phyloP scores from a whole-genome alignment of 2,888 invertebrate genomes.

The Allophyes oxyacanthae region DNA sequence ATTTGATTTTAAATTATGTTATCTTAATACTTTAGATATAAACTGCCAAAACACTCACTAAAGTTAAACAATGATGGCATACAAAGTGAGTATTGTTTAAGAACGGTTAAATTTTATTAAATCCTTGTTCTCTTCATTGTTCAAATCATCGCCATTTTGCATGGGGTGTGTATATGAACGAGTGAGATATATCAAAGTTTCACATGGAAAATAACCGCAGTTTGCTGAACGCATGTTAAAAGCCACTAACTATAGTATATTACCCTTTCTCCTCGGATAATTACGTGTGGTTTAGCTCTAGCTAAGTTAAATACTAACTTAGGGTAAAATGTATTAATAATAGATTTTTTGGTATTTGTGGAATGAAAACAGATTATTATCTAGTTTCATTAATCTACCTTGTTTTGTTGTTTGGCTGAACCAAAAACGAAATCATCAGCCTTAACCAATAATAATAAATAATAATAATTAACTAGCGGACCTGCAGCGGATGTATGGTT shows the following conservation, averaged over 20 bases:
- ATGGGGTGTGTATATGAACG: constrained; percentile 64
- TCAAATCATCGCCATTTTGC: constrained; percentile 66
- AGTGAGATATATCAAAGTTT: constrained; percentile 76
- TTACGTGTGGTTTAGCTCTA: constrained; percentile 68
- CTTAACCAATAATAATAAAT: too few relatives aligned
- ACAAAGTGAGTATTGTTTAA: constrained; percentile 11
- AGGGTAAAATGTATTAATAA: constrained; percentile 20
- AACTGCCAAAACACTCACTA: constrained; percentile 19
- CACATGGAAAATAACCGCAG: constrained; percentile 74
- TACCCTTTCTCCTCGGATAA: constrained; percentile 76
- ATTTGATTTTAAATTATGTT: constrained; percentile 31
- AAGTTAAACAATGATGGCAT: constrained; percentile 15
- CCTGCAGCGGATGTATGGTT: too few relatives aligned
- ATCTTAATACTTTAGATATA: constrained; percentile 13
- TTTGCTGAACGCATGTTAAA: constrained; percentile 81
- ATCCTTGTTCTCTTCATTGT: constrained; percentile 54
- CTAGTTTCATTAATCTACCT: constrained; percentile 20
- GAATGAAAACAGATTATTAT: constrained; percentile 18
- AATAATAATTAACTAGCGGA: too few relatives aligned
- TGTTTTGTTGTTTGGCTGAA: constrained; percentile 10
- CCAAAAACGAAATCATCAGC: constrained; percentile 1
- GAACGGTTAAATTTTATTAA: constrained; percentile 7
- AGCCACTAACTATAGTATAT: constrained; percentile 82
- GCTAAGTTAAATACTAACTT: constrained; percentile 41
- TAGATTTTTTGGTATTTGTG: too few relatives aligned